Evolutionary conservation across 2,797 vertebrate species (phyloP).

Genomic region (Acrossocheilus wenchowensis): DNA sequence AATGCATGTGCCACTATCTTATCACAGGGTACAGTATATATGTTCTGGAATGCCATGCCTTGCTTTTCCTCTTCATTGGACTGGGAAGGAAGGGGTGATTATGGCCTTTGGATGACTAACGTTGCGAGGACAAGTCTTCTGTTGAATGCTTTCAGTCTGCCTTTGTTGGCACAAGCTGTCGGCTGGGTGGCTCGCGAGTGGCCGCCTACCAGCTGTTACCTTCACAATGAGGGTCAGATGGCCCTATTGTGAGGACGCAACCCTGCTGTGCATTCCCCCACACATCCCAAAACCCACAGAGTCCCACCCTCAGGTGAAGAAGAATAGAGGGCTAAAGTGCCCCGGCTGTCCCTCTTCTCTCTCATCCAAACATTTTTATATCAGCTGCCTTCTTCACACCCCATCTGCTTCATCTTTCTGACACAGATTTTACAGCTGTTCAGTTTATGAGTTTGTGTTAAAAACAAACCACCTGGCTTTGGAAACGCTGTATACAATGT

Average conservation of each 20-base stretch:
- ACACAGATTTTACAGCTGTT: conserved; percentile 36
- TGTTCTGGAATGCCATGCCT: conserved; percentile 32
- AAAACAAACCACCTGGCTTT: conserved; percentile 27
- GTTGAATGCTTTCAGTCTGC: conserved; percentile 49
- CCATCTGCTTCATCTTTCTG: conserved; percentile 56
- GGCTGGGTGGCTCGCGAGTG: conserved; percentile 51
- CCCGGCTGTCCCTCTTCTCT: conserved; percentile 17
- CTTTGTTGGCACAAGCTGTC: conserved; percentile 66
- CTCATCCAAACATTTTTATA: conserved; percentile 3
- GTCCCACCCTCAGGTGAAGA: conserved; percentile 54
- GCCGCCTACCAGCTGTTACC: conserved; percentile 69
- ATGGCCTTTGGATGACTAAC: conserved; percentile 29
- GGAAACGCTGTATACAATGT: neutral
- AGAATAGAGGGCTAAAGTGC: conserved; percentile 45
- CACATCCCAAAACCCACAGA: conserved; percentile 47
- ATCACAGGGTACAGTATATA: neutral
- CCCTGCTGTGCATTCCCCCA: conserved; percentile 59
- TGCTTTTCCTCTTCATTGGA: conserved; percentile 1
- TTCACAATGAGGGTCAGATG: conserved; percentile 60
- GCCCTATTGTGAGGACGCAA: conserved; percentile 60
- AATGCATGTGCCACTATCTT: neutral
- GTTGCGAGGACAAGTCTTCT: conserved; percentile 28
- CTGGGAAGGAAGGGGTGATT: neutral
- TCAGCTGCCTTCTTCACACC: conserved; percentile 45
- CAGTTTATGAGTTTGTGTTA: neutral